Percentiles rank a stretch among this genome's conserved stretches.
Evolutionary conservation across 1,140 invertebrate genomes (phyloP).

Genomic region (Sminthurides bifidus): DNA sequence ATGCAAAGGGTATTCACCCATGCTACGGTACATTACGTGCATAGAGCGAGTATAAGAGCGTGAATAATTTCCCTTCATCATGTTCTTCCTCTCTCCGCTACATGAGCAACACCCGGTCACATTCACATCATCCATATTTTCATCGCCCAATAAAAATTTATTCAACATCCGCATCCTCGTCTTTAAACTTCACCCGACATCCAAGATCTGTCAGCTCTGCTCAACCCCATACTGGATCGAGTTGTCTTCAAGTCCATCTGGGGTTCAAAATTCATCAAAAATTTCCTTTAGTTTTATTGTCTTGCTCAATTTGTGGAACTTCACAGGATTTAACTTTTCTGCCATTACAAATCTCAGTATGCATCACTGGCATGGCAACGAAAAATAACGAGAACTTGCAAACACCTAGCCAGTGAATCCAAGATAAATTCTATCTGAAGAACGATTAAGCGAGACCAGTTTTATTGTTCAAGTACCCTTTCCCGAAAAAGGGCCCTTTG

Average conservation of each 20-base stretch:
- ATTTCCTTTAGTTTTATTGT: background rate
- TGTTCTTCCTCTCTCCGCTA: conserved; percentile 3
- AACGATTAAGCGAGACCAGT: no score
- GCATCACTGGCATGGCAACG: no score
- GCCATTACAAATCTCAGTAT: no score
- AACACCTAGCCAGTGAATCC: no score
- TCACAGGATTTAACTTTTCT: no score
- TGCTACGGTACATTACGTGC: background rate
- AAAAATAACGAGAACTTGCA: no score
- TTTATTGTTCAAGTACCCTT: no score
- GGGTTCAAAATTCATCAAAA: background rate
- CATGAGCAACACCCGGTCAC: conserved; percentile 3
- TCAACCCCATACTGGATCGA: background rate
- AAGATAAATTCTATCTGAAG: no score
- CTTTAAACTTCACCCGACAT: background rate
- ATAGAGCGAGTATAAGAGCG: conserved; percentile 8
- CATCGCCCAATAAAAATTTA: background rate
- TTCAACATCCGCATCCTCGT: background rate
- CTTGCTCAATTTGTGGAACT: no score
- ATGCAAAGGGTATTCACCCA: conserved; percentile 9
- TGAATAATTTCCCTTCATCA: conserved; percentile 11
- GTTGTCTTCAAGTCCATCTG: background rate
- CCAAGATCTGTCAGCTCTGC: background rate
- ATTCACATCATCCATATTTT: no score
- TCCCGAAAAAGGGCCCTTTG: no score